Evolutionary conservation across 2,888 invertebrate genomes (phyloP).

Genomic region (Minunthozetes semirufus): DNA sequence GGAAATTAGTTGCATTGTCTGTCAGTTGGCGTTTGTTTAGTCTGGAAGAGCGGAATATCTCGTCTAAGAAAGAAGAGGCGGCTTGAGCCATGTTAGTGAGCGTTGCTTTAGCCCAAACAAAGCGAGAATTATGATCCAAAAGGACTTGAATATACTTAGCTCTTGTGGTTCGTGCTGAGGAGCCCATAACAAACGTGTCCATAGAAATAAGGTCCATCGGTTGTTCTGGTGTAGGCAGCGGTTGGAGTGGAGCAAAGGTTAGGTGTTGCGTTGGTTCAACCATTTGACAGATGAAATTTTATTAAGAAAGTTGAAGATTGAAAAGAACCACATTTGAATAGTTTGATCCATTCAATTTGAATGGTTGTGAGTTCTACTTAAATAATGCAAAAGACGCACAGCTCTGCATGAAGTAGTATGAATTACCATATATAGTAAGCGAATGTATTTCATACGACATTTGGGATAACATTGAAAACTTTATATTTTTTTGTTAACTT

Average conservation of each 20-base stretch:
- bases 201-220: background rate
- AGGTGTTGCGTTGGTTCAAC: background rate
- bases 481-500: too few relatives aligned
- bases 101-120: constrained; percentile 1
- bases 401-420: too few relatives aligned
- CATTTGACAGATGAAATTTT: constrained; percentile 16
- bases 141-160: background rate
- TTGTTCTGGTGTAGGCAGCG: background rate
- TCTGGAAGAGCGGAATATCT: background rate
- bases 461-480: too few relatives aligned
- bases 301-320: too few relatives aligned
- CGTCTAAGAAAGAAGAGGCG: background rate
- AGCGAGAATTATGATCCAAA: background rate
- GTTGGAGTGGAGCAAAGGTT: background rate
- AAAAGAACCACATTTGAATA: too few relatives aligned
- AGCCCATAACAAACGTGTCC: constrained; percentile 17
- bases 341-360: too few relatives aligned
- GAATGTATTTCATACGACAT: too few relatives aligned
- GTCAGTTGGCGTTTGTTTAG: background rate
- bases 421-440: too few relatives aligned
- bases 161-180: background rate
- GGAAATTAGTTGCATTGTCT: background rate
- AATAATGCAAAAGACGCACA: too few relatives aligned
- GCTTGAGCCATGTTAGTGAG: background rate
- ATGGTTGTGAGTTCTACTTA: too few relatives aligned